Percentiles rank a stretch among this genome's conserved stretches.
These are phyloP conservation scores for Callaeas wilsoni DNA, from an alignment of 2,113 vertebrate genomes.

Conservation along the genomic window DNA sequence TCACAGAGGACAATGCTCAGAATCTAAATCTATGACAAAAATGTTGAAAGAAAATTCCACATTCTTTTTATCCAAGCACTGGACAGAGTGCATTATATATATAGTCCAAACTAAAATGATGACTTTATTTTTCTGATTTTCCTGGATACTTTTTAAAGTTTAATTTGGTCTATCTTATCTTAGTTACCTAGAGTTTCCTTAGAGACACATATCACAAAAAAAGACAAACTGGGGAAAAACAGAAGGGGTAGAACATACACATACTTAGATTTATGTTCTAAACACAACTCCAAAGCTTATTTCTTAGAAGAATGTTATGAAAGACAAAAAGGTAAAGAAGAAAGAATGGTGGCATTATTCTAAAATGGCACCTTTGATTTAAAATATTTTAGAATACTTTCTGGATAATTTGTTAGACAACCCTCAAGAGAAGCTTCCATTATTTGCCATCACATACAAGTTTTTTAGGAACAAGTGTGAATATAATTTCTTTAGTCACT, in stretches of 20 bases:
- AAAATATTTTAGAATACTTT: background rate
- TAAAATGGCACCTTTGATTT: background rate
- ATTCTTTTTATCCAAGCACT: background rate
- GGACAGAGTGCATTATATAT: background rate
- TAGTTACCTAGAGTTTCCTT: background rate
- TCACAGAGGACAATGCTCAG: background rate
- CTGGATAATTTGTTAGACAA: background rate
- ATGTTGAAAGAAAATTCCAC: background rate
- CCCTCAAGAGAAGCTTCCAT: background rate
- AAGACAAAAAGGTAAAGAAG: background rate
- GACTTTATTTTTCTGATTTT: background rate
- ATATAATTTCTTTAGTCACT: constrained; percentile 22
- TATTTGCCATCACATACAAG: background rate
- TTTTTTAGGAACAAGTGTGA: background rate
- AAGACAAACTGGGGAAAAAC: background rate
- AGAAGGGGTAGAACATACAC: background rate
- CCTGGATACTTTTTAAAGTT: background rate
- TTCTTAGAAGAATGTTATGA: background rate
- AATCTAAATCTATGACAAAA: background rate
- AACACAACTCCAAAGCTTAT: background rate
- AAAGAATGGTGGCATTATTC: background rate
- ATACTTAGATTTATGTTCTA: background rate
- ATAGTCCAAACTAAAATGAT: background rate
- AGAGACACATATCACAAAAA: background rate
- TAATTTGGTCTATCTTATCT: background rate